These are phyloP conservation scores for Centropus bengalensis DNA, from an alignment of 2,113 vertebrate species.

Conservation along the genomic window DNA sequence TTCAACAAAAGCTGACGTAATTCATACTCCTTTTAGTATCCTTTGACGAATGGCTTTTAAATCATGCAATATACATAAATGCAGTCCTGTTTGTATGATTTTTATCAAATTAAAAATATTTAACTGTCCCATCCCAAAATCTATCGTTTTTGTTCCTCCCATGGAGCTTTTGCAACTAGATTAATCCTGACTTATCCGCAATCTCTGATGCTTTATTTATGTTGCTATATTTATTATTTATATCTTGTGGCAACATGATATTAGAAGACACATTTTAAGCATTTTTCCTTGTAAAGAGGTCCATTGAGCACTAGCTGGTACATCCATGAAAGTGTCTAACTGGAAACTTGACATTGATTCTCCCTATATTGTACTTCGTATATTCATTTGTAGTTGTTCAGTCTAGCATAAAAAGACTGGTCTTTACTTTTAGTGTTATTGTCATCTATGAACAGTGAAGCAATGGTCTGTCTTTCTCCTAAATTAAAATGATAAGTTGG, in stretches of 20 bases:
- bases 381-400: neutral
- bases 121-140: neutral
- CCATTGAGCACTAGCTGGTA: neutral
- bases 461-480: neutral
- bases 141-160: neutral
- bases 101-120: neutral
- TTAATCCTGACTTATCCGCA: neutral
- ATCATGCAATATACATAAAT: neutral
- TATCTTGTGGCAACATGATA: neutral
- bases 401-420: neutral
- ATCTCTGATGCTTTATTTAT: neutral
- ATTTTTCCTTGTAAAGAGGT: neutral
- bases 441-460: neutral
- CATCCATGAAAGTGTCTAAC: neutral
- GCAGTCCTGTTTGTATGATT: rapidly evolving
- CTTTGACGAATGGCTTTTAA: neutral
- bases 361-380: neutral
- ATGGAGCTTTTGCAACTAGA: neutral
- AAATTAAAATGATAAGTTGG: neutral
- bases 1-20: neutral
- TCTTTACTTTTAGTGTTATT: neutral
- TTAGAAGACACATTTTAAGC: neutral
- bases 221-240: neutral
- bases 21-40: neutral
- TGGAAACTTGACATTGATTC: neutral